Evolutionary conservation across 2,888 invertebrate species (phyloP), one percentile per base, ranked within the genome.

Genomic region (Amphipoea oculea): DNA sequence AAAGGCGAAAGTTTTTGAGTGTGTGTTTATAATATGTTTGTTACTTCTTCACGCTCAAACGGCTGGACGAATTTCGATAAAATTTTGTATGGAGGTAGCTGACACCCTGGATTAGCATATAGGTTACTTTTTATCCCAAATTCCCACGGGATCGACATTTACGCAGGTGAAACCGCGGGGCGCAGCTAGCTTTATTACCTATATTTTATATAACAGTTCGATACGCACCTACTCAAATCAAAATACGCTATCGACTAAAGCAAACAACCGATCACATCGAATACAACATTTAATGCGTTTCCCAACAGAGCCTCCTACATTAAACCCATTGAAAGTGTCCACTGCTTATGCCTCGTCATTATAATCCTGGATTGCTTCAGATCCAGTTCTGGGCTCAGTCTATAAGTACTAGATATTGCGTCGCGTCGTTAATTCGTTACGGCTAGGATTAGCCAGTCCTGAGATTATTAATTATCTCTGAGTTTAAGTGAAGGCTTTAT

Each of bases 341-440:
- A 79, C 73, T 79, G 42, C 48, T 69, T 78, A 85, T 73, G 86
- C 81, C 89, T 83, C 86, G 92, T 92, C 92, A 91, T 89, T 91
- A 90, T 92, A 92, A 93, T 93, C 93, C 90, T 51, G 91, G 92
- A 92, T 94, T 93, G 92, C 85, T 65, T 83, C 87, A 88, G 88
- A 89, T 90, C 91, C 88, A 89, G 90, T 88, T 89, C 78, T 82
- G 42, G 54, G 11, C 71, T 77, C 67, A 88, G 78, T 78, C 57
- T 66, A 40, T 73, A 78, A 71, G 42, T 85, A 73, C 84, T 78
- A 86, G 86, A 84, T 88, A 86, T 88, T 84, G 81, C 83, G 67
- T 69, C 60, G 57, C 54, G 80, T 76, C 78, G 68, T 73, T 67
- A 76, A 86, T 87, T 87, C 86, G 86, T 82, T 81, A 78, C 65